These are phyloP conservation scores for Odontocerum albicorne DNA, from an alignment of 2,888 invertebrate species.

Conservation along the genomic window DNA sequence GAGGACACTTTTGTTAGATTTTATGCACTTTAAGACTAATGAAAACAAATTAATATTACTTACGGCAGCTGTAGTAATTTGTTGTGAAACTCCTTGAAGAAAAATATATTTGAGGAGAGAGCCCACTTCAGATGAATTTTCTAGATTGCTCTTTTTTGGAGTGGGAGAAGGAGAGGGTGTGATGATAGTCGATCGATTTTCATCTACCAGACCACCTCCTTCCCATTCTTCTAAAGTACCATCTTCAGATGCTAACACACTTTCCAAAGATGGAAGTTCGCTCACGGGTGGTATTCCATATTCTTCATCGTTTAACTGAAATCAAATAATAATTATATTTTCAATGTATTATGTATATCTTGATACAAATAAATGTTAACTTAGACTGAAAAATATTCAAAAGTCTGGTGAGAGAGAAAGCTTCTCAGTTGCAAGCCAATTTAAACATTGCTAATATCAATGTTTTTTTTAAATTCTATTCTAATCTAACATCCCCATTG, in stretches of 20 bases:
- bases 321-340: too few relatives aligned
- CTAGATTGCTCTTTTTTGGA: constrained; percentile 44
- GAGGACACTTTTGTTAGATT: too few relatives aligned
- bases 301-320: constrained; percentile 78
- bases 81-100: constrained; percentile 86
- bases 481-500: too few relatives aligned
- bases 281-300: constrained; percentile 79
- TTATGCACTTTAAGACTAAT: too few relatives aligned
- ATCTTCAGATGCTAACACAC: constrained; percentile 73
- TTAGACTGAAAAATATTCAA: too few relatives aligned
- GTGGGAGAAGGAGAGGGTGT: constrained; percentile 47
- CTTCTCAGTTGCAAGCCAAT: too few relatives aligned
- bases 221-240: constrained; percentile 38
- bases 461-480: too few relatives aligned
- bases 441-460: too few relatives aligned
- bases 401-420: too few relatives aligned
- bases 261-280: constrained; percentile 75
- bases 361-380: too few relatives aligned
- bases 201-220: constrained; percentile 1
- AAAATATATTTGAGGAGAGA: constrained; percentile 77
- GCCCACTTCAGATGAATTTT: constrained; percentile 51
- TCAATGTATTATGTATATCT: too few relatives aligned
- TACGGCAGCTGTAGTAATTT: constrained; percentile 84
- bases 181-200: constrained; percentile 38
- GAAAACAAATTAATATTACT: constrained; percentile 36